A percentile compares a stretch with the other conserved stretches of the same genome.
Conservation (phyloP, 2,888 invertebrate genomes). For the Cyaniris semiargus region DNA sequence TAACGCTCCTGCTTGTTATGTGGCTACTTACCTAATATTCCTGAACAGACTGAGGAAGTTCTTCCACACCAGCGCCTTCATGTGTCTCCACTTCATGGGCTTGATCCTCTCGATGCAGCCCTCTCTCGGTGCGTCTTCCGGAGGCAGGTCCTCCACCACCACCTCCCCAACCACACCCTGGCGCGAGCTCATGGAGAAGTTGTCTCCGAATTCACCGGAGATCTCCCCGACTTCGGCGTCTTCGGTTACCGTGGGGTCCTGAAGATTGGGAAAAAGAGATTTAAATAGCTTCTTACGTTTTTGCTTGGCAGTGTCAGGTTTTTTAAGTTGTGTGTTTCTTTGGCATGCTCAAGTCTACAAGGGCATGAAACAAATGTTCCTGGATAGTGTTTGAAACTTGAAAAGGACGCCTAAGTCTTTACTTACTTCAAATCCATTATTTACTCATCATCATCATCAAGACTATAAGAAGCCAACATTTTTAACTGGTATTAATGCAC, state of each 20-base stretch:
- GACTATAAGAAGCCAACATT: too few species aligned
- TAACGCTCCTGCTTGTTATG: too few species aligned
- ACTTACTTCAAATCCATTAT: too few species aligned
- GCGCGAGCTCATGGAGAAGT: constrained; percentile 88
- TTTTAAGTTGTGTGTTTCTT: too few species aligned
- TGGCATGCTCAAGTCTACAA: too few species aligned
- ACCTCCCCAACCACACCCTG: constrained; percentile 82
- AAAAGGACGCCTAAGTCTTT: too few species aligned
- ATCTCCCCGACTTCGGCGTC: constrained; percentile 87
- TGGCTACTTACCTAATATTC: constrained; percentile 89
- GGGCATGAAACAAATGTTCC: too few species aligned
- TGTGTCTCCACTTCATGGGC: constrained; percentile 85
- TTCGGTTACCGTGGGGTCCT: constrained; percentile 84
- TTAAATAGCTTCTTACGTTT: too few species aligned
- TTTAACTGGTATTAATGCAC: too few species aligned
- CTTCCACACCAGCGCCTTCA: constrained; percentile 93
- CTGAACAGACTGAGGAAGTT: constrained; percentile 93
- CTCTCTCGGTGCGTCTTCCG: constrained; percentile 82
- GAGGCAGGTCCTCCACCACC: constrained; percentile 83
- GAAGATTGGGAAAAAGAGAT: constrained; percentile 10
- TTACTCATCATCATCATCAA: too few species aligned
- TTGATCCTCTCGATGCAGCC: constrained; percentile 80
- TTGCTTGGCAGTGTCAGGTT: too few species aligned
- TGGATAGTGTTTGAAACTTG: too few species aligned
- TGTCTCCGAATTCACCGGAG: constrained; percentile 93